Conservation (phyloP, 2,113 vertebrate genomes). For the Scytalopus superciliaris region DNA sequence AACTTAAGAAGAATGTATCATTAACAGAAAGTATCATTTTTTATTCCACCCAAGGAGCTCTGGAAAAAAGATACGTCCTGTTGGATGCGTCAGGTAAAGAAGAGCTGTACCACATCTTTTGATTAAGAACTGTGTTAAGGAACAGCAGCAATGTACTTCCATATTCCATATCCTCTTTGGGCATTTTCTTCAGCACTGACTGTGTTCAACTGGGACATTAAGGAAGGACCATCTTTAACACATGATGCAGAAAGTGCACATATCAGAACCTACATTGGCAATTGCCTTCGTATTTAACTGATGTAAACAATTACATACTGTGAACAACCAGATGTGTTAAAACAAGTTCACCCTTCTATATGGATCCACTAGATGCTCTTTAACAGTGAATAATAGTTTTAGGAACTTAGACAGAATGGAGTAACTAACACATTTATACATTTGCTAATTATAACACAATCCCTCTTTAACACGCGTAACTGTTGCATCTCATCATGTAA, state of each 20-base stretch:
- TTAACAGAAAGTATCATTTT: not conserved
- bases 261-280: not conserved
- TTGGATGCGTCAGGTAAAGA: slow-evolving; percentile 75
- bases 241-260: not conserved
- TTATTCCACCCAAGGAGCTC: slow-evolving; percentile 22
- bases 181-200: slow-evolving; percentile 7
- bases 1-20: not conserved
- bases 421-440: not conserved
- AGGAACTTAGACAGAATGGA: not conserved
- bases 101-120: slow-evolving; percentile 71
- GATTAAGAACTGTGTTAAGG: slow-evolving; percentile 78
- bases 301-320: not conserved
- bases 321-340: not conserved
- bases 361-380: not conserved
- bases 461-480: not conserved
- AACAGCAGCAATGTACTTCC: slow-evolving; percentile 69
- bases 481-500: not conserved
- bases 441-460: not conserved
- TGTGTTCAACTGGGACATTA: not conserved
- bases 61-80: slow-evolving; percentile 87
- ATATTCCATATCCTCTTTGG: slow-evolving; percentile 1
- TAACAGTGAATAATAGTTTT: not conserved
- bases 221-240: not conserved
- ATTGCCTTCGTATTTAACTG: not conserved
- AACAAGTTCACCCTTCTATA: not conserved